Evolutionary conservation across 2,797 vertebrate genomes (phyloP).

Genomic region (Loriculus beryllinus): DNA sequence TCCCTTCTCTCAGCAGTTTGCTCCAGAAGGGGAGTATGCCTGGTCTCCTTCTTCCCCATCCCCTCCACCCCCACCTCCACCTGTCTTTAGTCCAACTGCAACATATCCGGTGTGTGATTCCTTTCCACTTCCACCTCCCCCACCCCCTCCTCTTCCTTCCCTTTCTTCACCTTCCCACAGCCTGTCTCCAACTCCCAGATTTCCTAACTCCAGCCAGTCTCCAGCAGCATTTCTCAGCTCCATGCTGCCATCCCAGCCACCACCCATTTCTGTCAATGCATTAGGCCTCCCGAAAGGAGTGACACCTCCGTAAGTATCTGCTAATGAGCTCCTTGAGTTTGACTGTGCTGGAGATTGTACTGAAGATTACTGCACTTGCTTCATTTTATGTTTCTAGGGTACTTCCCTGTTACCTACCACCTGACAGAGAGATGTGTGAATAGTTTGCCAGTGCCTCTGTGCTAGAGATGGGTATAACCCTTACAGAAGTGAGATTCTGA

Average conservation of each 20-base stretch:
- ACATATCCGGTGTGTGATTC: conserved; percentile 69
- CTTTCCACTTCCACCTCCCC: conserved; percentile 82
- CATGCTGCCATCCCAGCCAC: conserved; percentile 85
- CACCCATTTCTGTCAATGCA: conserved; percentile 82
- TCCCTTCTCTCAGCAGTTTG: conserved; percentile 77
- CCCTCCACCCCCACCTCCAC: conserved; percentile 87
- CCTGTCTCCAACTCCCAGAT: conserved; percentile 77
- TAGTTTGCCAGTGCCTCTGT: not conserved
- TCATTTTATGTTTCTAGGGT: not conserved
- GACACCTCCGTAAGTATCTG: conserved; percentile 87
- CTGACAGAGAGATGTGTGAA: not conserved
- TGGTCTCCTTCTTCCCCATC: conserved; percentile 89
- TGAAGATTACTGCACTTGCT: not conserved
- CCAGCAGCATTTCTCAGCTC: conserved; percentile 93
- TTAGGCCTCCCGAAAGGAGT: conserved; percentile 94
- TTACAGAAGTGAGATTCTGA: not conserved
- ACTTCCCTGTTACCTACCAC: not conserved
- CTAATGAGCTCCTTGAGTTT: not conserved
- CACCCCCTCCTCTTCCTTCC: conserved; percentile 74
- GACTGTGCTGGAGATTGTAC: not conserved
- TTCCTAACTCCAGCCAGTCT: conserved; percentile 82
- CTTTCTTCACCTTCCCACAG: conserved; percentile 72
- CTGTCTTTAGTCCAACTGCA: conserved; percentile 78
- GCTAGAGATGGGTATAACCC: not conserved
- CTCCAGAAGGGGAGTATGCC: conserved; percentile 75